A percentile compares a stretch with the other conserved stretches of the same genome.
phyloP scores from a whole-genome alignment of 2,113 vertebrate species.

The Pantherophis guttatus region DNA sequence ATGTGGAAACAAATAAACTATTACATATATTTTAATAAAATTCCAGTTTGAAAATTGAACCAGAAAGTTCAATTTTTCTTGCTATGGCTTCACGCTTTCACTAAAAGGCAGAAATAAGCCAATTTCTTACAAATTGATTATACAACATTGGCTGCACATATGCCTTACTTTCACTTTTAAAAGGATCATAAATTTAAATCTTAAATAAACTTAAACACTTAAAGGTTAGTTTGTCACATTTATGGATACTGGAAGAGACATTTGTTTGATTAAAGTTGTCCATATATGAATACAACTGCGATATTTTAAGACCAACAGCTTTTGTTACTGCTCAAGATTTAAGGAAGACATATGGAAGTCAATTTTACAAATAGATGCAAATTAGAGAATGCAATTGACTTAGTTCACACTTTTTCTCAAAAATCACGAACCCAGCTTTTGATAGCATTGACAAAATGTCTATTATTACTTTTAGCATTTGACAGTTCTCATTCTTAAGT shows the following conservation, averaged over 20 bases:
- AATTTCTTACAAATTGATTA: neutral
- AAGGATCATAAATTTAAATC: neutral
- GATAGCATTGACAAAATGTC: too few relatives aligned
- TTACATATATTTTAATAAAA: neutral
- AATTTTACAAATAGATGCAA: too few relatives aligned
- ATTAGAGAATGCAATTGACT: too few relatives aligned
- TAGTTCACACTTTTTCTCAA: too few relatives aligned
- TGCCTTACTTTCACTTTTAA: neutral
- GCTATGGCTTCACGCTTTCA: neutral
- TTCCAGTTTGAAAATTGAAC: neutral
- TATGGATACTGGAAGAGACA: neutral
- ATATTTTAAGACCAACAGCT: too few relatives aligned
- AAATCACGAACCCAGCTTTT: too few relatives aligned
- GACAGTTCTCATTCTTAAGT: neutral
- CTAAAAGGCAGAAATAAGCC: neutral
- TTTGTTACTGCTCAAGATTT: too few relatives aligned
- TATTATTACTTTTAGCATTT: neutral
- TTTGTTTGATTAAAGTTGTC: neutral
- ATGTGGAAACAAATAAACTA: neutral
- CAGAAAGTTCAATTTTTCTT: neutral
- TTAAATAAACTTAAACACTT: neutral
- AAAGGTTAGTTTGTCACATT: neutral
- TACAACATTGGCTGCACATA: neutral
- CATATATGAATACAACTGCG: too few relatives aligned
- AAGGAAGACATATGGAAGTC: too few relatives aligned